Base-by-base conservation (phyloP, 2,797 vertebrate species). In the Pseudomugil tenellus region DNA sequence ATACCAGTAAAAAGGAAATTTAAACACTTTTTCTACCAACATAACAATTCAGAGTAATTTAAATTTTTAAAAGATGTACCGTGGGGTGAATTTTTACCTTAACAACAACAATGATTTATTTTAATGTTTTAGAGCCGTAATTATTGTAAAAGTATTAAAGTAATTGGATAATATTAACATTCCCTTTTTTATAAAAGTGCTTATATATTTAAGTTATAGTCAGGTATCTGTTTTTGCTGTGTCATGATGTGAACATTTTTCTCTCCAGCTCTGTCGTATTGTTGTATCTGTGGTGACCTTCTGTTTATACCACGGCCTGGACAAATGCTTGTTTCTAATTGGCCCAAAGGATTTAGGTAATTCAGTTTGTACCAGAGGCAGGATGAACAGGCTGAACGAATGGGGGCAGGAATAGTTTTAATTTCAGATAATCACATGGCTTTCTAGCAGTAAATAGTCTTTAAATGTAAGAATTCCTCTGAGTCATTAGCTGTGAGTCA, bases 301-400 rank as follows among this genome's bases (percentile, higher is more conserved):
- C 60, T 84, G 77, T 82, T 85, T 84, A 89, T 82, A 79, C 78
- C 68, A 73, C 32, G 80, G 76, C 78, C 73, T 59, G 60, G 76
- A 88, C 80, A 80, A 84, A 86, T 74, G 76, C 80, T 87, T 62
- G 31, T 80, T 79, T 84, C 37, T 59, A 74, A 85, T 75, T 81
- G 79, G 48, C 73, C 82, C 69, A 58, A 72, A 80, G 72, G 67
- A 79, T 55, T 51, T 1, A 3, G 65, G 79, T 84, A 53, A 68
- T 84, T 76, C 61, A 48, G 56, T 71, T 80, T 68, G 57, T 70
- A 78, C 58, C 60, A 51, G 37, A 56, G 69, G 64, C 59, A 56
- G 59, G 21, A 55, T 67, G 59, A 82, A 70, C 11, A 17, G 32
- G 31, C 53, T 26, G 21, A 23, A 74, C 48, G 54, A 17, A 77